Evolutionary conservation across 1,140 invertebrate species (phyloP), one percentile per base, ranked within the genome.

Genomic region (Musca domestica): DNA sequence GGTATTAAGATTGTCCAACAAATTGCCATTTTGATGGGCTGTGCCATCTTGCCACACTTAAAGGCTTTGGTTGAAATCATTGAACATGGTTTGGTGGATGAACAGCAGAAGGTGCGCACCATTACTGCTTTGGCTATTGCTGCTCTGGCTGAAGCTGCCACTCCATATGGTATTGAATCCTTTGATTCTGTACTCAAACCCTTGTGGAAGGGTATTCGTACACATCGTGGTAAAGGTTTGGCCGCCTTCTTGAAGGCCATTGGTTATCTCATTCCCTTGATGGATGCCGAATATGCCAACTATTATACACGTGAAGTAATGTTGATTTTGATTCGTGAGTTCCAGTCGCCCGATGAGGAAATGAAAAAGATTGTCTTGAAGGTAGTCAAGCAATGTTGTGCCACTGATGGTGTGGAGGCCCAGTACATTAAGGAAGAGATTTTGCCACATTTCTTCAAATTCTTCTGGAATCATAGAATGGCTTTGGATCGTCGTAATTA

Each of bases 291-390:
- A 83, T 99, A 99, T 80, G 98, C 98, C 2, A 99, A 98, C 82
- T 99, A 99, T 83, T 99, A 99, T 82, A 99, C 98, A 15, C 88
- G 96, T 71, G 98, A 99, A 91, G 98, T 99, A 75, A 99, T 99
- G 98, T 87, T 99, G 78, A 99, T 99, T 83, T 85, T 99, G 7
- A 99, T 99, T 77, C 88, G 98, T 83, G 98, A 99, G 85, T 99
- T 99, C 82, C 96, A 98, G 82, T 99, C 97, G 54, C 98, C 98
- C 2, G 98, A 99, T 84, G 98, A 99, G 84, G 98, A 99, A 88
- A 99, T 99, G 98, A 99, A 99, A 81, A 99, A 99, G 81, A 99
- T 99, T 85, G 98, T 99, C 1, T 86, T 99, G 47, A 99, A 99
- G 86, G 95, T 99, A 70, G 98, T 99, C 15, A 99, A 99, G 83